These are phyloP conservation scores for Ganaspis sp. DNA, from an alignment of 1,140 invertebrate genomes.

Conservation along the genomic window DNA sequence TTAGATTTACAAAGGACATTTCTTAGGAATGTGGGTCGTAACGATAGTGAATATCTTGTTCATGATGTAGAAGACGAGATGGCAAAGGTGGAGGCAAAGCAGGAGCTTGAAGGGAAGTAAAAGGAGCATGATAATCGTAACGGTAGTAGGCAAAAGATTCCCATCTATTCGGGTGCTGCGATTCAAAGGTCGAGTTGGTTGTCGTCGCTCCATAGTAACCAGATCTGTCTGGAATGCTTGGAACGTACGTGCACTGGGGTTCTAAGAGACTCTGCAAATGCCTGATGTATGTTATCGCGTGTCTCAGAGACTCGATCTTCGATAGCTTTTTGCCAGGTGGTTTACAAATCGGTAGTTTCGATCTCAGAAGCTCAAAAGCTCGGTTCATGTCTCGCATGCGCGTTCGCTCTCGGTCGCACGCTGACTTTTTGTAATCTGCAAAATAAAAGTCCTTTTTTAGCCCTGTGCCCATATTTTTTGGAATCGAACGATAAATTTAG, in stretches of 20 bases:
- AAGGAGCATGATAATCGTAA: conserved; percentile 71
- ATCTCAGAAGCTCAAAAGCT: conserved; percentile 87
- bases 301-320: conserved; percentile 90
- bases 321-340: conserved; percentile 92
- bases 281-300: conserved; percentile 88
- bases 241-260: conserved; percentile 65
- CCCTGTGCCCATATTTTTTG: too few species aligned
- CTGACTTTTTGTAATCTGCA: conserved; percentile 89
- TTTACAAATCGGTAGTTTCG: conserved; percentile 86
- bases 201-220: conserved; percentile 46
- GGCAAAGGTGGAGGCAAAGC: conserved; percentile 57
- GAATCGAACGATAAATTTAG: too few species aligned
- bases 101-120: conserved; percentile 49
- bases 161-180: conserved; percentile 69
- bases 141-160: conserved; percentile 72
- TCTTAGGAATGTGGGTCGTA: conserved; percentile 62
- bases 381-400: conserved; percentile 93
- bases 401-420: conserved; percentile 89
- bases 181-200: conserved; percentile 57
- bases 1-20: background rate
- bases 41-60: conserved; percentile 59
- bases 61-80: conserved; percentile 56
- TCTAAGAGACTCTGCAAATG: conserved; percentile 83
- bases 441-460: too few species aligned
- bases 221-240: conserved; percentile 57